phyloP scores from a whole-genome alignment of 1,140 invertebrate genomes.

The Drosophila parabipectinata region DNA sequence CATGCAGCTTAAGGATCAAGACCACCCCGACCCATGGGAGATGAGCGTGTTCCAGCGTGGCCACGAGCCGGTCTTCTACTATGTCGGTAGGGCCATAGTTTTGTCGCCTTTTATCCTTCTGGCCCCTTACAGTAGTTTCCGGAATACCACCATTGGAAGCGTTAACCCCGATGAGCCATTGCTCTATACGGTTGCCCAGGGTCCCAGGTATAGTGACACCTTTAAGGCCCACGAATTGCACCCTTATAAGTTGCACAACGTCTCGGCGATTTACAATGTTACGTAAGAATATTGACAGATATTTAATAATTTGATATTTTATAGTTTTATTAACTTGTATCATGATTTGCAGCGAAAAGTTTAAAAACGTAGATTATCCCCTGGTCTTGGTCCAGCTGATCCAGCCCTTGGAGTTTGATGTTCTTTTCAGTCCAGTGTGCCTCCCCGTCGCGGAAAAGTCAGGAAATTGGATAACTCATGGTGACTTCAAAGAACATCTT shows the following conservation, averaged over 20 bases:
- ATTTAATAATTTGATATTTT: not conserved
- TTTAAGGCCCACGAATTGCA: constrained; percentile 4
- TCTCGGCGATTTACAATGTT: constrained; percentile 6
- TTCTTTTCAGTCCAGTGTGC: constrained; percentile 16
- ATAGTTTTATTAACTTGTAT: not conserved
- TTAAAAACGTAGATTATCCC: not conserved
- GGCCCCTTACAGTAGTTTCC: constrained; percentile 3
- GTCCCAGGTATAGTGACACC: not conserved
- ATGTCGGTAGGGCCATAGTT: constrained; percentile 84
- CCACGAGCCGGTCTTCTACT: not conserved
- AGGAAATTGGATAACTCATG: accelerated
- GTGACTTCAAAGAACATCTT: not conserved
- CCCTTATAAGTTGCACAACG: constrained; percentile 26
- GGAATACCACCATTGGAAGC: not conserved
- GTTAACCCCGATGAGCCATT: not conserved
- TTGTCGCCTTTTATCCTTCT: constrained; percentile 37
- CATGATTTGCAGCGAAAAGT: not conserved
- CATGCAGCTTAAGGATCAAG: not conserved
- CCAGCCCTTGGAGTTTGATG: constrained; percentile 14
- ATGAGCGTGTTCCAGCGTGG: constrained; percentile 38
- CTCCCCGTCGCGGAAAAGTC: not conserved
- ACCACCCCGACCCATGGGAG: constrained; percentile 33
- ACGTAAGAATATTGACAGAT: constrained; percentile 11
- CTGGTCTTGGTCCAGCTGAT: constrained; percentile 7
- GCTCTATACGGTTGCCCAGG: constrained; percentile 15